Conservation (phyloP, 2,113 vertebrate genomes). For the Otocyon megalotis region DNA sequence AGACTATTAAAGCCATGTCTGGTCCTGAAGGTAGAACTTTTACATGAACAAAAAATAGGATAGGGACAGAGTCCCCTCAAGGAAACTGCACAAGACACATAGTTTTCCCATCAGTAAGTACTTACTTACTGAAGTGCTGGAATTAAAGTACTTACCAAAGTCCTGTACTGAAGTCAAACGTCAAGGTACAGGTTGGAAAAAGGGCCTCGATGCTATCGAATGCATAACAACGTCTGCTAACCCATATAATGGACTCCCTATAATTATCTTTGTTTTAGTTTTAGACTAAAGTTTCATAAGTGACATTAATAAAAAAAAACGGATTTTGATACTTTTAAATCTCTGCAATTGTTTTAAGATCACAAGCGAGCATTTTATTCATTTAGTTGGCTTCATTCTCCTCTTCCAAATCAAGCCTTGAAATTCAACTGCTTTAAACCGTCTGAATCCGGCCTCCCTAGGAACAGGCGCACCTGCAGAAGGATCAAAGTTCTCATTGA, state of each 20-base stretch:
- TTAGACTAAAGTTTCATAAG: conserved; percentile 6
- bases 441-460: background rate
- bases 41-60: background rate
- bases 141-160: no score
- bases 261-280: background rate
- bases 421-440: background rate
- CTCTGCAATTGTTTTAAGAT: conserved; percentile 8
- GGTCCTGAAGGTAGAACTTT: background rate
- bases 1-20: background rate
- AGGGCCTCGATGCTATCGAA: no score
- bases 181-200: background rate
- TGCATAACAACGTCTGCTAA: background rate
- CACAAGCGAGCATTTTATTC: background rate
- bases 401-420: background rate
- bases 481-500: conserved; percentile 83
- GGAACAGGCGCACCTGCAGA: conserved; percentile 80
- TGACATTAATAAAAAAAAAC: background rate
- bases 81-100: background rate
- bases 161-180: background rate
- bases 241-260: background rate
- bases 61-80: background rate
- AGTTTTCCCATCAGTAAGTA: background rate
- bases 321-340: background rate
- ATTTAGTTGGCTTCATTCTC: background rate
- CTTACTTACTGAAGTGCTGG: background rate